These are phyloP conservation scores for Barbus barbus DNA, from an alignment of 2,113 vertebrate genomes.

Conservation along the genomic window DNA sequence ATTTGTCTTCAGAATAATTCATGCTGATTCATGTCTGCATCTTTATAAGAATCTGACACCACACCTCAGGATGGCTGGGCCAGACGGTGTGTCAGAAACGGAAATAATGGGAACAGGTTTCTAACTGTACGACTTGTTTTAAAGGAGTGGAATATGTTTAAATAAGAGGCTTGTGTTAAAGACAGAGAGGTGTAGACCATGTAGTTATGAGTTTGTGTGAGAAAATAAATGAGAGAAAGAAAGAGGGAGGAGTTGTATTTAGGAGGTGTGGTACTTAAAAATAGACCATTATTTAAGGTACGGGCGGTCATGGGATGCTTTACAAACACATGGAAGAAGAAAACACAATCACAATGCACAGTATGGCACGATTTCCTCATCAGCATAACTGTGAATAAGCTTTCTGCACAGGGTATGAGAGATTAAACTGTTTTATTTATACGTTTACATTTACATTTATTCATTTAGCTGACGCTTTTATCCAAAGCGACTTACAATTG, in stretches of 20 bases:
- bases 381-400: neutral
- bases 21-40: neutral
- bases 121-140: neutral
- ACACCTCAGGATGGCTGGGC: constrained; percentile 9
- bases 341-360: neutral
- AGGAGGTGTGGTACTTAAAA: constrained; percentile 38
- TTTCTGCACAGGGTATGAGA: neutral
- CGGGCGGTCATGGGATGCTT: neutral
- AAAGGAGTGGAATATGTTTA: constrained; percentile 19
- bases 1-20: neutral
- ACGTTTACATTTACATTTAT: too few species aligned
- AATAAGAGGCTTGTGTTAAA: neutral
- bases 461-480: too few species aligned
- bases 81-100: constrained; percentile 27
- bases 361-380: neutral
- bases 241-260: constrained; percentile 6
- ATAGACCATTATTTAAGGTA: constrained; percentile 46
- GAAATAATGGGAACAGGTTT: neutral
- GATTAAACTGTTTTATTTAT: neutral
- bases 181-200: neutral
- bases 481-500: too few species aligned
- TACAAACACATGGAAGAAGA: neutral
- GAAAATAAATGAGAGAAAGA: neutral
- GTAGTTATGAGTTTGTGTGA: neutral
- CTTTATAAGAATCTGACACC: neutral